Percentiles rank a stretch among this genome's conserved stretches.
Conservation (phyloP, 2,888 invertebrate genomes). For the Lasioglossum calceatum region DNA sequence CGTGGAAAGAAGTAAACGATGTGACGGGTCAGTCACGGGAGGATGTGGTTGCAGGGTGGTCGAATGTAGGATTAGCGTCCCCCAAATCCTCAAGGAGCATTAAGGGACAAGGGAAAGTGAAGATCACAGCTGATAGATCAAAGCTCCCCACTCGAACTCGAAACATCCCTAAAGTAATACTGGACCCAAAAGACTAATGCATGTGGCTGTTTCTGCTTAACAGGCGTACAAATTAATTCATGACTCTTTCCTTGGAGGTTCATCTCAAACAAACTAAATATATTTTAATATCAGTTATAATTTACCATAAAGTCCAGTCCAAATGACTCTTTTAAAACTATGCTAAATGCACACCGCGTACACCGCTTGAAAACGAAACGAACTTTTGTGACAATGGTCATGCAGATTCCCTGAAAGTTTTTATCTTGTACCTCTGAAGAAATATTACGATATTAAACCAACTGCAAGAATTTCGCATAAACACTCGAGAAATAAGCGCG, state of each 20-base stretch:
- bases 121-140: constrained; percentile 3
- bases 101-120: not conserved
- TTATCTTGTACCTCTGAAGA: not conserved
- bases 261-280: not conserved
- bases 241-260: not conserved
- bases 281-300: too few species aligned
- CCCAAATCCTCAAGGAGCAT: not conserved
- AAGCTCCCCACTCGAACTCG: constrained; percentile 5
- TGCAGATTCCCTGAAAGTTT: not conserved
- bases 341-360: not conserved
- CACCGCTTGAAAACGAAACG: not conserved
- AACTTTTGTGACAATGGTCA: not conserved
- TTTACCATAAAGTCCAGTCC: too few species aligned
- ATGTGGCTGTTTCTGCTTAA: not conserved
- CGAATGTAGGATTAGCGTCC: not conserved
- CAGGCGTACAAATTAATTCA: not conserved
- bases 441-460: not conserved
- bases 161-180: not conserved
- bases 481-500: not conserved
- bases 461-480: not conserved
- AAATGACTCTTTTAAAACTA: not conserved
- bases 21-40: constrained; percentile 1
- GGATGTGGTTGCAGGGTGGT: not conserved
- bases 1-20: constrained; percentile 4
- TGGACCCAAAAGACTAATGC: not conserved